These are phyloP conservation scores for Zosterops japonicus DNA, from an alignment of 2,113 vertebrate species.

Conservation along the genomic window DNA sequence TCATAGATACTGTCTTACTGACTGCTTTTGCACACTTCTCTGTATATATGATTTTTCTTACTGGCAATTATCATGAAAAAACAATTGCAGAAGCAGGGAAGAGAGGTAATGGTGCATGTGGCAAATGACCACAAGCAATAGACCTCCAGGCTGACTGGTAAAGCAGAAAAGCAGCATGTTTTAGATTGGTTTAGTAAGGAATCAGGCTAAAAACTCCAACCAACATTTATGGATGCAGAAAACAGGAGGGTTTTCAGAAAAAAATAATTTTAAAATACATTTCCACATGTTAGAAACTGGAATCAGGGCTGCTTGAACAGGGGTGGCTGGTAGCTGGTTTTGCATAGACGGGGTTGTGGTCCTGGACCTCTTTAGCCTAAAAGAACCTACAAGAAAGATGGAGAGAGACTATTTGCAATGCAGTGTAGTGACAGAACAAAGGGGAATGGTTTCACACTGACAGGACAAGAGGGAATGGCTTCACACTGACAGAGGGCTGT, in stretches of 20 bases:
- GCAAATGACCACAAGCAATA: neutral
- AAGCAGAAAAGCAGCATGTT: neutral
- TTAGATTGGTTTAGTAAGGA: neutral
- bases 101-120: neutral
- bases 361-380: neutral
- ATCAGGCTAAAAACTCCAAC: neutral
- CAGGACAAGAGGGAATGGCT: neutral
- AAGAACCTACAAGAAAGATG: neutral
- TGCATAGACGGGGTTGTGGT: neutral
- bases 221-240: neutral
- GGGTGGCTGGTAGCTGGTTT: neutral
- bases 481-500: neutral
- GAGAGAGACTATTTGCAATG: neutral
- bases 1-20: neutral
- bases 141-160: neutral
- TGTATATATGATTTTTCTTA: neutral
- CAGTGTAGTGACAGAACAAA: neutral
- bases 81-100: neutral
- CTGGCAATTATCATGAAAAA: neutral
- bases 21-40: neutral
- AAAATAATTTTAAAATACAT: neutral
- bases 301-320: neutral
- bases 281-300: neutral
- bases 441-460: neutral
- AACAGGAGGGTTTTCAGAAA: neutral